Evolutionary conservation across 2,888 invertebrate species (phyloP), one percentile per base, ranked within the genome.

Genomic region (Neoitamus cyanurus): DNA sequence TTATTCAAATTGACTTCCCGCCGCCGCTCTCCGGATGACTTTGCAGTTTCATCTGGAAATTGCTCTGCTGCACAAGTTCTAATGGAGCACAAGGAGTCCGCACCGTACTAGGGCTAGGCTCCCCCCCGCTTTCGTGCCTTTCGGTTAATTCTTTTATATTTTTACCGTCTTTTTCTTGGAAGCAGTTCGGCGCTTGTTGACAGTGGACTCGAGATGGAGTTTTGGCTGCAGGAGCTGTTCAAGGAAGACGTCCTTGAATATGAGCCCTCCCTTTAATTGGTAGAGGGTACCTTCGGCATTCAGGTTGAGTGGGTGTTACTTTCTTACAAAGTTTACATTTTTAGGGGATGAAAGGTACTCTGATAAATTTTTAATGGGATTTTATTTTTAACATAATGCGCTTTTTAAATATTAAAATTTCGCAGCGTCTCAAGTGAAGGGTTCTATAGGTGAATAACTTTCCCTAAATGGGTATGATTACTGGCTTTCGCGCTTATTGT

Each of bases 1-100:
- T 77, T 77, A 77, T 77, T 77, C 77, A 77, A 77, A 77, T 77
- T 77, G 77, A 77, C 77, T 77, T 77, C 77, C 77, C n/a, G 77
- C 42, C 20, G 46, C 37, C 46, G n/a, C 77, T 42, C 28, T 31
- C 31, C 42, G 28, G 42, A 77, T 77, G 77, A 42, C 42, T 77
- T 77, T 7, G 46, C 77, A 77, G 42, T 42, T 25, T 77, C 77
- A 73, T 9, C 42, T 11, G 11, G 77, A 46, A 77, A 77, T 77
- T 77, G 58, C 25, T 58, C 58, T 2, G 6, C 46, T 77, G 77
- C 36, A 77, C 25, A 42, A 15, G 9, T 46, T 77, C 77, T 77
- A 77, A 42, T 46, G 11, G 77, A 11, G 28, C 46, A 25, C 42
- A 11, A 30, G 42, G 13, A 20, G 15, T 46, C 2, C 20, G 58